Conservation (phyloP, 2,888 invertebrate species). For the Buathra laborator region DNA sequence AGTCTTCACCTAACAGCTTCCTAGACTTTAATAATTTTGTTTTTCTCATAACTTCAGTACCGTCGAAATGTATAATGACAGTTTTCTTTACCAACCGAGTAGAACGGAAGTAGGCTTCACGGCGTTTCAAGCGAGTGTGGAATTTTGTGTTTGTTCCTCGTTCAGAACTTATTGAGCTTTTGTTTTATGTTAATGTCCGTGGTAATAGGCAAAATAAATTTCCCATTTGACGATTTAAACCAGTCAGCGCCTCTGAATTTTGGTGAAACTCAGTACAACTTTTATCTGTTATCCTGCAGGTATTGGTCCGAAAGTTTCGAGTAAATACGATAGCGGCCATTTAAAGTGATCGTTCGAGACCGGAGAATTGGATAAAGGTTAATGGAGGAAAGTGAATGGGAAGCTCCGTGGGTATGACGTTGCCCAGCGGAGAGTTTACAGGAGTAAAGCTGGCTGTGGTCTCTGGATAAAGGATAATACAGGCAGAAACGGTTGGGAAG, state of each 20-base stretch:
- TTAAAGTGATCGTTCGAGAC: background rate
- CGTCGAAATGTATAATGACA: too few relatives aligned
- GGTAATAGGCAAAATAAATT: background rate
- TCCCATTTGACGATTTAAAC: background rate
- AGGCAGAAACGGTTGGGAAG: conserved; percentile 33
- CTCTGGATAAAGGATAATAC: conserved; percentile 37
- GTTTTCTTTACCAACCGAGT: too few relatives aligned
- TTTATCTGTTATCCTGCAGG: background rate
- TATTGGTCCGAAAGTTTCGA: background rate
- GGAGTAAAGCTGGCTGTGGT: conserved; percentile 24
- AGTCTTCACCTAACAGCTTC: too few relatives aligned
- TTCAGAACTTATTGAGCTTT: too few relatives aligned
- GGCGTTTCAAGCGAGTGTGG: too few relatives aligned
- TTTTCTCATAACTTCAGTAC: too few relatives aligned
- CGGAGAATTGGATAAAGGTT: conserved; percentile 8
- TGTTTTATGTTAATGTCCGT: too few relatives aligned
- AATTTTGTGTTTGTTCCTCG: too few relatives aligned
- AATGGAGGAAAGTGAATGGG: background rate
- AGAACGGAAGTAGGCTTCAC: too few relatives aligned
- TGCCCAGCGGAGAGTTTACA: conserved; percentile 17
- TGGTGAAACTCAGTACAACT: background rate
- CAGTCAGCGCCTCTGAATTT: background rate
- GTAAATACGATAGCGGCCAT: background rate
- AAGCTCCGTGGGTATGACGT: background rate
- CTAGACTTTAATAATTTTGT: too few relatives aligned